Conservation (phyloP, 2,797 vertebrate genomes). For the Tiaroga cobitis region DNA sequence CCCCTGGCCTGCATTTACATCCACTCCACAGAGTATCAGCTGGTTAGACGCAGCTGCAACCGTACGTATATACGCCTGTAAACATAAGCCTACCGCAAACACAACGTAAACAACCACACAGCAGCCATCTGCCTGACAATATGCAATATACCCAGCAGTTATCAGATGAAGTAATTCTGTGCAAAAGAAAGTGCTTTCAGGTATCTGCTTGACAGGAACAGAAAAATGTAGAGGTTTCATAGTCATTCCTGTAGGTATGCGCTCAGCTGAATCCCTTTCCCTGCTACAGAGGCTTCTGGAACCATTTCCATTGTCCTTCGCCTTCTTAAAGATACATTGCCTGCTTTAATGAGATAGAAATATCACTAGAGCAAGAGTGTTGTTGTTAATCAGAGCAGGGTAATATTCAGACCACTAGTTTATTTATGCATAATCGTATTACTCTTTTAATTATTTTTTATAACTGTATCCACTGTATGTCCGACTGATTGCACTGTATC, state of each 20-base stretch:
- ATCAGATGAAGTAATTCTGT: constrained; percentile 34
- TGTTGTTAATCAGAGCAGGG: neutral
- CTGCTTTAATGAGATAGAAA: neutral
- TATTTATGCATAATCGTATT: no score
- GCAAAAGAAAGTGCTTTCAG: neutral
- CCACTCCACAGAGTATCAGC: constrained; percentile 81
- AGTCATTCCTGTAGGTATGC: neutral
- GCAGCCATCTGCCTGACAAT: constrained; percentile 59
- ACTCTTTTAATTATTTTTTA: no score
- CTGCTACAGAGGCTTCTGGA: neutral
- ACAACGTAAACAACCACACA: constrained; percentile 34
- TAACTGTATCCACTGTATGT: no score
- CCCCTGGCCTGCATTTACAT: constrained; percentile 81
- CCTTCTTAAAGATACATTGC: neutral
- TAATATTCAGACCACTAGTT: neutral
- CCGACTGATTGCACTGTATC: no score
- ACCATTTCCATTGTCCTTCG: neutral
- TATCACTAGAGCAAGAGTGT: neutral
- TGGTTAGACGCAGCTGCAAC: constrained; percentile 73
- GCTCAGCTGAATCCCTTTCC: neutral
- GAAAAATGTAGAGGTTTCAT: neutral
- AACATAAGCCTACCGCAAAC: constrained; percentile 62
- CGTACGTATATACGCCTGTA: constrained; percentile 76
- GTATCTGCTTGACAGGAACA: constrained; percentile 10
- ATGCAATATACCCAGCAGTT: constrained; percentile 18